Evolutionary conservation across 1,140 invertebrate species (phyloP).

Genomic region (Camponotus vicinus): DNA sequence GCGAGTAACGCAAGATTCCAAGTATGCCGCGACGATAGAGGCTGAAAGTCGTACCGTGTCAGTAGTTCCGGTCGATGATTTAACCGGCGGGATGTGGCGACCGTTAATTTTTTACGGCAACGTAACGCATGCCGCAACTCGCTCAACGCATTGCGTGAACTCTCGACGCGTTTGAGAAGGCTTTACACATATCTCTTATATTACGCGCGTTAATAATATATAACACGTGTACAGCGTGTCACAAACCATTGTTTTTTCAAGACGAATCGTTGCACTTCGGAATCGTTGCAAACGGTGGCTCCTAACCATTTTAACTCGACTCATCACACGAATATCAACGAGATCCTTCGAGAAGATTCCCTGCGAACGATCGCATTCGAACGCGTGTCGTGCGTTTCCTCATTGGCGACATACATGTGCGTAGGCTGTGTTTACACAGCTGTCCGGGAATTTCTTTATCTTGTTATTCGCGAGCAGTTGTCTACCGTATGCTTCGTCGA

Average conservation of each 20-base stretch:
- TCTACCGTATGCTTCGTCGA: not conserved
- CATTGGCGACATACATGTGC: constrained; percentile 15
- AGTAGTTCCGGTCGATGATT: constrained; percentile 58
- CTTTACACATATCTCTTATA: constrained; percentile 35
- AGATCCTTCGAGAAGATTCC: constrained; percentile 44
- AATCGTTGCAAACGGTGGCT: not conserved
- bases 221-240: not conserved
- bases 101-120: constrained; percentile 29
- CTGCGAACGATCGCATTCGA: constrained; percentile 40
- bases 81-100: constrained; percentile 6
- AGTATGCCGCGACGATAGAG: not conserved
- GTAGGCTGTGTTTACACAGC: constrained; percentile 31
- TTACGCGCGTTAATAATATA: constrained; percentile 20
- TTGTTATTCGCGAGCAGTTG: constrained; percentile 14
- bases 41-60: constrained; percentile 26
- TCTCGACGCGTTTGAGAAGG: not conserved
- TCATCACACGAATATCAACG: constrained; percentile 14
- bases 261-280: not conserved
- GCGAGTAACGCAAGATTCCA: not conserved
- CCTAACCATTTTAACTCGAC: not conserved
- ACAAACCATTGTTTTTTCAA: not conserved
- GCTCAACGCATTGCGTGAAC: not conserved
- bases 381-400: constrained; percentile 39
- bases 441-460: constrained; percentile 30
- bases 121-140: not conserved